phyloP scores from a whole-genome alignment of 1,140 invertebrate genomes.

The Oreohelix idahoensis region DNA sequence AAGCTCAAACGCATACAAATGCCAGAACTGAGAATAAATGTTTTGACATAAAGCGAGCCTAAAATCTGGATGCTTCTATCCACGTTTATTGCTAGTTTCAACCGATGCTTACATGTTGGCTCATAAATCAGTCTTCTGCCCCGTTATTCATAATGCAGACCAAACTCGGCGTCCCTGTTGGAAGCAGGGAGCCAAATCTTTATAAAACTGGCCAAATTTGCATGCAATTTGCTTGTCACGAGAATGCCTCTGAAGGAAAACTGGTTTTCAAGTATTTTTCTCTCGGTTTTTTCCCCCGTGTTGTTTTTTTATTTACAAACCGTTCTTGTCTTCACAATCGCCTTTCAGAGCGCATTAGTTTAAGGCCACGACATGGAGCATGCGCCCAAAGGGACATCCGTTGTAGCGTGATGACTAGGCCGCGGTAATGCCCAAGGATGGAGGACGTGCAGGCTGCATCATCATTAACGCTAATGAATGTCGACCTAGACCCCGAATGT shows the following conservation, averaged over 20 bases:
- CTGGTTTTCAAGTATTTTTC: too few relatives aligned
- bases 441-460: background rate
- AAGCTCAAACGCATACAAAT: too few relatives aligned
- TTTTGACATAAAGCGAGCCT: too few relatives aligned
- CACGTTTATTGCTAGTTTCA: too few relatives aligned
- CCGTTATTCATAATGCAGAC: background rate
- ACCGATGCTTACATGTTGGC: too few relatives aligned
- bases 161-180: background rate
- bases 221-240: background rate
- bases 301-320: background rate
- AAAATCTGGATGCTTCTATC: too few relatives aligned
- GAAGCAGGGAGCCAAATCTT: background rate
- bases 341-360: background rate
- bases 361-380: background rate
- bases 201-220: background rate
- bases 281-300: background rate
- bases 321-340: background rate
- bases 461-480: slow-evolving; percentile 6
- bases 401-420: background rate
- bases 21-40: too few relatives aligned
- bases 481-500: background rate
- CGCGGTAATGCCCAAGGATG: background rate
- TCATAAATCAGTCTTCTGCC: too few relatives aligned
- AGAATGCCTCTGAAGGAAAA: background rate
- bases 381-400: background rate